Base-by-base conservation (phyloP, 2,113 vertebrate genomes). In the Sander vitreus region DNA sequence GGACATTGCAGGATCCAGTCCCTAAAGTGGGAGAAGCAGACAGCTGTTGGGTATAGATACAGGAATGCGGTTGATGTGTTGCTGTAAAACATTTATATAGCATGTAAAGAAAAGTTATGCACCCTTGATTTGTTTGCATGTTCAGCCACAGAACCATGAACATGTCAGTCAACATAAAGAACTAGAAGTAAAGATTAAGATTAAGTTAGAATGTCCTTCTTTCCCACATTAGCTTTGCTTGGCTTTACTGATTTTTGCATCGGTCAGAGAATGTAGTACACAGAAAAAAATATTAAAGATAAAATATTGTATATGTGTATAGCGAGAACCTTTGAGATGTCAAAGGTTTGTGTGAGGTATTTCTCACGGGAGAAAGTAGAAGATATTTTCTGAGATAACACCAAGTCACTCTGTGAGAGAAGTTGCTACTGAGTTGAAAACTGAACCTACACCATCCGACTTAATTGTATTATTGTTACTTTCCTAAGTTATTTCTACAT, bases 111-210 rank as follows among this genome's bases (percentile, higher is more conserved):
- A n/a, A 62, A 15, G 33, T 43, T 43, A 13, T 14, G 62, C 62
- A 27, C 64, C 23, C 23, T 48, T 48, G 15, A 66, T 66, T 36
- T 53, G 36, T 57, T 23, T 71, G 14, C 33, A 55, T 71, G 68
- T 36, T 43, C 33, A 71, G 50, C 19, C 30, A 14, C 7, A 39
- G 11, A 21, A 25, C 14, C 14, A 25, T 66, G 25, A 47, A 66
- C 3, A 48, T 65, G 36, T 23, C 14, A 53, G 21, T 57, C 13
- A 23, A 27, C 23, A 25, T 13, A 57, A 59, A 59, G 9, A 53
- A 33, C 47, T 27, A 2, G 30, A 27, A 50, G 14, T 19, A n/a
- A n/a, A n/a, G n/a, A n/a, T 36, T 33, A 53, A 36, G 1, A 13
- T 10, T 21, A 55, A 69, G 15, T 33, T 4, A 36, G 7, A n/a